A percentile compares a stretch with the other conserved stretches of the same genome.
Evolutionary conservation across 1,140 invertebrate species (phyloP).

Genomic region (Drosophila sulfurigaster): DNA sequence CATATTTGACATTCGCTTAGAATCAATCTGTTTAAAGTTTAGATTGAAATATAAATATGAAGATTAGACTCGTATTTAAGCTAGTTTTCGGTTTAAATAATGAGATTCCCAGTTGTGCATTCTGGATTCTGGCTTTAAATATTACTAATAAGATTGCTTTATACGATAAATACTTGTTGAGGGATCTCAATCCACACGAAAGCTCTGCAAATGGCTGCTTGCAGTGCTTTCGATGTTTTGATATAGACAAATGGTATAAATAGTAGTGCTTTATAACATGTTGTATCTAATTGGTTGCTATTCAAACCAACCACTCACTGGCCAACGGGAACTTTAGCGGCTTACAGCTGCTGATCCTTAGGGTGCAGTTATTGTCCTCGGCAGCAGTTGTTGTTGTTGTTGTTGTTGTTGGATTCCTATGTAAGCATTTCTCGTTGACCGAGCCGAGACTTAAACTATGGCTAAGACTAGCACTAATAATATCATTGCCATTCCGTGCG

Average conservation of each 20-base stretch:
- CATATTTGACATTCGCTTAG: slow-evolving; percentile 11
- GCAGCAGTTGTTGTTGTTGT: slow-evolving; percentile 55
- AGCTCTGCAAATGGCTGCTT: slow-evolving; percentile 74
- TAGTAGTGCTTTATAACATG: background rate
- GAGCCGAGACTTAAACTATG: slow-evolving; percentile 70
- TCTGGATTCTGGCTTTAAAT: slow-evolving; percentile 13
- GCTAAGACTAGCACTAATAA: slow-evolving; percentile 69
- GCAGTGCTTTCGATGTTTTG: slow-evolving; percentile 42
- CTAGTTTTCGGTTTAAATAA: slow-evolving; percentile 47
- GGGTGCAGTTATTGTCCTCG: slow-evolving; percentile 82
- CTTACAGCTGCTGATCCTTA: slow-evolving; percentile 78
- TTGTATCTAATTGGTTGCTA: background rate
- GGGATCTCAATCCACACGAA: slow-evolving; percentile 6
- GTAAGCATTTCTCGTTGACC: slow-evolving; percentile 46
- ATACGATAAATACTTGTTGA: slow-evolving; percentile 35
- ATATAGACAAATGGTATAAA: background rate
- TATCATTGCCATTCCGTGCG: slow-evolving; percentile 62
- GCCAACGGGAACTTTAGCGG: slow-evolving; percentile 82
- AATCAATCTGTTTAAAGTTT: background rate
- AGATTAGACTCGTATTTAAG: slow-evolving; percentile 27
- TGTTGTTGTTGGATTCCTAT: slow-evolving; percentile 35
- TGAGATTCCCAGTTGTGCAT: slow-evolving; percentile 42
- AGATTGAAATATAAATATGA: background rate
- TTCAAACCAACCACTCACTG: slow-evolving; percentile 82
- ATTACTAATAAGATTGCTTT: slow-evolving; percentile 12